A percentile compares a stretch with the other conserved stretches of the same genome.
Conservation (phyloP, 2,888 invertebrate genomes). For the Drosophila anomalipes region DNA sequence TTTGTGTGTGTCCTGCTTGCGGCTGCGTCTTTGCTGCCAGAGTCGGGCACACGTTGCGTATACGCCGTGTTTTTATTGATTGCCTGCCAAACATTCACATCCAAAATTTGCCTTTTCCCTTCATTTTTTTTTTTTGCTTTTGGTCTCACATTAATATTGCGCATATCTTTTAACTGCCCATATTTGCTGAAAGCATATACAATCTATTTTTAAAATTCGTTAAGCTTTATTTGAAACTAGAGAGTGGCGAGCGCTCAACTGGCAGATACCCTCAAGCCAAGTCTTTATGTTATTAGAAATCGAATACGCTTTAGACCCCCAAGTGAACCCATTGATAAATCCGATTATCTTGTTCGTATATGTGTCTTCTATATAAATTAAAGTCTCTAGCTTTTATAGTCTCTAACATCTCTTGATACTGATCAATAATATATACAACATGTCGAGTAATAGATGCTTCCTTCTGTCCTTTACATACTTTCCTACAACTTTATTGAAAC, state of each 20-base stretch:
- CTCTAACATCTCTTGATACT: not conserved
- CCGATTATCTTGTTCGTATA: not conserved
- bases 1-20: slow-evolving; percentile 23
- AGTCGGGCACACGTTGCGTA: slow-evolving; percentile 59
- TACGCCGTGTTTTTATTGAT: slow-evolving; percentile 75
- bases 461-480: not conserved
- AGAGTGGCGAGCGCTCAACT: not conserved
- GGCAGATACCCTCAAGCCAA: not conserved
- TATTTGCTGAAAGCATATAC: not conserved
- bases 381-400: accelerated
- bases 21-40: slow-evolving; percentile 58
- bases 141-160: not conserved
- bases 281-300: not conserved
- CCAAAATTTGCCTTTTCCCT: slow-evolving; percentile 4
- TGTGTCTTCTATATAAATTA: not conserved
- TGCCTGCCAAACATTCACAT: slow-evolving; percentile 31
- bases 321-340: not conserved
- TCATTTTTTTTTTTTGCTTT: not conserved
- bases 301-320: not conserved
- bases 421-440: not conserved
- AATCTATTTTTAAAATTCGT: not conserved
- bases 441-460: not conserved
- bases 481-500: not conserved
- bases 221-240: not conserved
- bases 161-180: not conserved